Conservation (phyloP, 1,140 invertebrate species). For the Pemphigus obesinymphae region DNA sequence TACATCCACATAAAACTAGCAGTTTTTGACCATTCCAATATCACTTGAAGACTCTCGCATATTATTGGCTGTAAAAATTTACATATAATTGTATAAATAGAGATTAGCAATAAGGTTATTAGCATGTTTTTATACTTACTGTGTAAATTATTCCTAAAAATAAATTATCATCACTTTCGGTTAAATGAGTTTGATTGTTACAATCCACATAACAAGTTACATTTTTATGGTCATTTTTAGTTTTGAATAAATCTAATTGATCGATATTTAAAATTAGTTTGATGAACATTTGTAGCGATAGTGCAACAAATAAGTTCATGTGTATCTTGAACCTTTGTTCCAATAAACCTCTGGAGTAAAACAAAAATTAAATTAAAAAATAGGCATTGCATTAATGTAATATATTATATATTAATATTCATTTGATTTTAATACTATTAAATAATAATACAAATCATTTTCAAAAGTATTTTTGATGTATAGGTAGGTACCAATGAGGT, state of each 20-base stretch:
- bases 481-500: too few species aligned
- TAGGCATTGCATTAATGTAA: too few species aligned
- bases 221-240: not conserved
- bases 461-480: too few species aligned
- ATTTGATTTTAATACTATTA: too few species aligned
- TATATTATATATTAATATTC: too few species aligned
- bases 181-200: conserved; percentile 48
- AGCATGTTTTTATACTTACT: conserved; percentile 54
- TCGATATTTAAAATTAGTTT: conserved; percentile 32
- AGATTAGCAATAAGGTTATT: not conserved
- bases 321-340: conserved; percentile 35
- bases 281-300: conserved; percentile 30
- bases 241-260: conserved; percentile 32
- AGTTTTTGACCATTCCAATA: conserved; percentile 80
- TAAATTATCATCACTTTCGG: conserved; percentile 43
- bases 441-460: too few species aligned
- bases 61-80: conserved; percentile 63
- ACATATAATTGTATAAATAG: not conserved
- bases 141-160: conserved; percentile 69
- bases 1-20: conserved; percentile 96
- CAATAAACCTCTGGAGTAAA: conserved; percentile 15
- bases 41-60: conserved; percentile 71
- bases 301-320: conserved; percentile 31
- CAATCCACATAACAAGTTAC: conserved; percentile 17
- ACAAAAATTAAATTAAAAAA: not conserved